phyloP scores from a whole-genome alignment of 2,888 invertebrate genomes.

The Andrena praecox region DNA sequence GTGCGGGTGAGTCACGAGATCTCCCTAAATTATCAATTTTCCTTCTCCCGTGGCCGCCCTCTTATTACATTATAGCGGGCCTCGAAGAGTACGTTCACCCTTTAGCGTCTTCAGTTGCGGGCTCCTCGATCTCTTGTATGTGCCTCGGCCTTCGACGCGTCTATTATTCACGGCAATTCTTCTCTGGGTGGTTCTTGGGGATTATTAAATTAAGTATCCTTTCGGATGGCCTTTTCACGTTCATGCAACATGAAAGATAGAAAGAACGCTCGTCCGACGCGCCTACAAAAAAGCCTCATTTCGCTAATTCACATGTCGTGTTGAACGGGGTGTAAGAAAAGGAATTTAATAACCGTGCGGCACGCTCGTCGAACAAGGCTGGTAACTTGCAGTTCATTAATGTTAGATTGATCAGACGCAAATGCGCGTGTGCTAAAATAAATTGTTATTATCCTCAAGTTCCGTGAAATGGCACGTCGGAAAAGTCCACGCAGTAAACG shows the following conservation, averaged over 20 bases:
- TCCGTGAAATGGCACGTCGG: no score
- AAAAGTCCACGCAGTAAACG: no score
- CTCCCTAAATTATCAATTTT: background rate
- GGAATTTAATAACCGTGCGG: background rate
- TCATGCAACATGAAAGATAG: background rate
- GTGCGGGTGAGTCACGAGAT: conserved; percentile 64
- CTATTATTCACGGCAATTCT: no score
- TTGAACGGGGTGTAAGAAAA: background rate
- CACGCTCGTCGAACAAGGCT: background rate
- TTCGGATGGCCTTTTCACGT: no score
- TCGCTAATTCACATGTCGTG: conserved; percentile 9
- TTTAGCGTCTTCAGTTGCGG: no score
- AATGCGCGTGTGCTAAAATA: background rate
- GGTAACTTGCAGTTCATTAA: background rate
- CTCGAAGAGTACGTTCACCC: no score
- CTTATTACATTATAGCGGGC: background rate
- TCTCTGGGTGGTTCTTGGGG: no score
- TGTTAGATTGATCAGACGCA: background rate
- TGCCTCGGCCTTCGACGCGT: no score
- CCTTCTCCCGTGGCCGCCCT: background rate
- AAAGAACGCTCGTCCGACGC: background rate
- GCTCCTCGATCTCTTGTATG: no score
- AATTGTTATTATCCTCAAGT: no score
- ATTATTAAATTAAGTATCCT: no score
- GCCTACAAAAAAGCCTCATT: conserved; percentile 12